Evolutionary conservation across 2,888 invertebrate species (phyloP).

Genomic region (Thereva nobilitata): DNA sequence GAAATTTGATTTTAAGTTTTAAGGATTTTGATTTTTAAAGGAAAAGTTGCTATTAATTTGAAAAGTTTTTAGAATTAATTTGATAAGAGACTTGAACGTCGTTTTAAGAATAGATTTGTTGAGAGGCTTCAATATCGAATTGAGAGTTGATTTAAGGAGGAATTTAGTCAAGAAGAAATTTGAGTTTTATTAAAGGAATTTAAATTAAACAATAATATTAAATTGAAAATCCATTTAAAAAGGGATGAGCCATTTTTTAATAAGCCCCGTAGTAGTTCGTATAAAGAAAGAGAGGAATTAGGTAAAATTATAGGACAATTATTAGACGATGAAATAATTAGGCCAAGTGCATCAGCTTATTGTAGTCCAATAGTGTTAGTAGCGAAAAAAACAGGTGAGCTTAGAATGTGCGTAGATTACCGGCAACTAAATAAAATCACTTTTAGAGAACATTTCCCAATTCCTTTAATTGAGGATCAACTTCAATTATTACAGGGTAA

Average conservation of each 20-base stretch:
- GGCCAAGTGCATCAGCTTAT: conserved; percentile 22
- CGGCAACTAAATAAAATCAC: conserved; percentile 25
- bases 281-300: conserved; percentile 6
- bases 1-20: too few species aligned
- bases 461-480: conserved; percentile 23
- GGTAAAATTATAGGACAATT: conserved; percentile 18
- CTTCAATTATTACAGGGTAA: conserved; percentile 10
- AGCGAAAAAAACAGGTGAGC: not conserved
- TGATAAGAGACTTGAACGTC: too few species aligned
- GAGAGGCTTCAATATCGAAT: too few species aligned
- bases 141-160: too few species aligned
- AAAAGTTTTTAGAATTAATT: too few species aligned
- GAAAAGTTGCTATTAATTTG: too few species aligned
- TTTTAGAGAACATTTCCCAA: conserved; percentile 15
- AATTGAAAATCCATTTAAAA: conserved; percentile 7
- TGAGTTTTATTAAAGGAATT: too few species aligned
- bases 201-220: not conserved
- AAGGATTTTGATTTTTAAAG: too few species aligned
- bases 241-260: conserved; percentile 14
- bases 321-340: conserved; percentile 14
- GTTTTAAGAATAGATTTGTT: too few species aligned
- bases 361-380: conserved; percentile 21
- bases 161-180: too few species aligned
- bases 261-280: conserved; percentile 19
- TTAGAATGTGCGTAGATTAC: conserved; percentile 21